A percentile compares a stretch with the other conserved stretches of the same genome.
Evolutionary conservation across 2,797 vertebrate genomes (phyloP).

Genomic region (Staurois parvus): DNA sequence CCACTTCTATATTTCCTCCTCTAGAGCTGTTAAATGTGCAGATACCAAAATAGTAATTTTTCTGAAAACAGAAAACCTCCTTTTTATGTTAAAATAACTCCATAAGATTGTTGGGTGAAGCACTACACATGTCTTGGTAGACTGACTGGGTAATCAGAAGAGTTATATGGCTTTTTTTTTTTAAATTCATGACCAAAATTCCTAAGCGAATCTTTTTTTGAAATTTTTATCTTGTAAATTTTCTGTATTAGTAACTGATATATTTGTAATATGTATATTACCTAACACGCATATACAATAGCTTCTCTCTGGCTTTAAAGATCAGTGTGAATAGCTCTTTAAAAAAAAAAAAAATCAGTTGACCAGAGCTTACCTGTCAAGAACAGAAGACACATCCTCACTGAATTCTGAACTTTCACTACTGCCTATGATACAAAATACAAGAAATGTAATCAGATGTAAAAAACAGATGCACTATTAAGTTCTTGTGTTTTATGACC

Average conservation of each 20-base stretch:
- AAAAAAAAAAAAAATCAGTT: not conserved
- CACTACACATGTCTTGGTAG: not conserved
- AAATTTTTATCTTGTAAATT: too few species aligned
- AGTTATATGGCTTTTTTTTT: too few species aligned
- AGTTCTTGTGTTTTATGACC: too few species aligned
- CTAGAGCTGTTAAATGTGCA: not conserved
- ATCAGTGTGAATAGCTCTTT: too few species aligned
- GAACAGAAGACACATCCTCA: slow-evolving; percentile 88
- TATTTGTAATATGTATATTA: too few species aligned
- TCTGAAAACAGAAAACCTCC: not conserved
- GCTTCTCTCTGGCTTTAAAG: too few species aligned
- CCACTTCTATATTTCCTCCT: not conserved
- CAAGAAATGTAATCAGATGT: not conserved
- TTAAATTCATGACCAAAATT: too few species aligned
- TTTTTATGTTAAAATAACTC: not conserved
- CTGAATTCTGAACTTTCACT: slow-evolving; percentile 94
- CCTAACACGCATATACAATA: too few species aligned
- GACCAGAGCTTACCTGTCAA: slow-evolving; percentile 87
- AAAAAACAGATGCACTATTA: not conserved
- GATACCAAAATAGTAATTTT: not conserved
- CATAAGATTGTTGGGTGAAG: not conserved
- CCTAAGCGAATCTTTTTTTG: too few species aligned
- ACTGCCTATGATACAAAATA: slow-evolving; percentile 83
- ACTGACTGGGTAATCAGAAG: not conserved
- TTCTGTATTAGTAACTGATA: too few species aligned